Evolutionary conservation across 1,140 invertebrate species (phyloP).

Genomic region (Musca vetustissima): DNA sequence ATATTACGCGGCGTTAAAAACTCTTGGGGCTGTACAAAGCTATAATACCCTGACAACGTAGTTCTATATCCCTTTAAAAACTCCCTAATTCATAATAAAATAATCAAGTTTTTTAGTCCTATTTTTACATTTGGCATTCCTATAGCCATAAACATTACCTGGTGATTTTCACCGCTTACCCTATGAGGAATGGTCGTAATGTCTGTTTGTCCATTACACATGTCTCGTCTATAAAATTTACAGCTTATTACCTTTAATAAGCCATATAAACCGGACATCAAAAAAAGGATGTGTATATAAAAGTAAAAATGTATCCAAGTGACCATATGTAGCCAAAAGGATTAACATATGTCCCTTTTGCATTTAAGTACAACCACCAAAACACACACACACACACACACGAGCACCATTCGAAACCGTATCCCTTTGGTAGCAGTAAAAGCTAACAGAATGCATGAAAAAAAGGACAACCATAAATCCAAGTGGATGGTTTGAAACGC

Average conservation of each 20-base stretch:
- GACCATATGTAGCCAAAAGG: not conserved
- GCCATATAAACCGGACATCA: not conserved
- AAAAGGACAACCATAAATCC: slow-evolving; percentile 4
- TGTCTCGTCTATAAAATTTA: not conserved
- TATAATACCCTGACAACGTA: no score
- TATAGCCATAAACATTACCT: not conserved
- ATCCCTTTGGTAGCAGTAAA: no score
- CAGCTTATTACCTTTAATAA: slow-evolving; percentile 5
- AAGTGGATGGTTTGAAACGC: not conserved
- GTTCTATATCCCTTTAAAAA: no score
- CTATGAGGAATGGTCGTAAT: not conserved
- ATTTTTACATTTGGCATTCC: not conserved
- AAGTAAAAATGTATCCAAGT: no score
- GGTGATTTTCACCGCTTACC: not conserved
- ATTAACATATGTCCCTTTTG: slow-evolving; percentile 4
- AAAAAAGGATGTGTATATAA: not conserved
- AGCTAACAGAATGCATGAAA: not conserved
- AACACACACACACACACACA: no score
- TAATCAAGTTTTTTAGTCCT: no score
- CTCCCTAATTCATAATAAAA: no score
- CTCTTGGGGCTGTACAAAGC: no score
- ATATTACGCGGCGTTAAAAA: no score
- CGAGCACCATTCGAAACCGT: no score
- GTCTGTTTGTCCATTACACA: not conserved
- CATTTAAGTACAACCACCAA: no score